These are phyloP conservation scores for Trematomus bernacchii DNA, from an alignment of 2,797 vertebrate species.

Conservation along the genomic window DNA sequence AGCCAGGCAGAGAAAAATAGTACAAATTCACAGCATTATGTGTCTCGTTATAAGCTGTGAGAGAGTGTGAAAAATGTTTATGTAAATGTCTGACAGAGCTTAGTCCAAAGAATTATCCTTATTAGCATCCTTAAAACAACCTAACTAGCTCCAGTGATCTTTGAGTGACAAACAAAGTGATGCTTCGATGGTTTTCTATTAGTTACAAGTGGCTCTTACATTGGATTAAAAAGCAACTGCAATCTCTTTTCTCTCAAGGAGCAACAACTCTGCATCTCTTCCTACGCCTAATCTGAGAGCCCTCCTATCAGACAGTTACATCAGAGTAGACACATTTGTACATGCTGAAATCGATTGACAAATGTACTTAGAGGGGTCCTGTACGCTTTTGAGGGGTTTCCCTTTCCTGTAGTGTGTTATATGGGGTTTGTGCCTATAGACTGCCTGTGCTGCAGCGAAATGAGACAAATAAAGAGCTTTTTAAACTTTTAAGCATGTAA, in stretches of 20 bases:
- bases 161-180: conserved; percentile 32
- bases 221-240: conserved; percentile 35
- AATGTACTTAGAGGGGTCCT: neutral
- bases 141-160: conserved; percentile 10
- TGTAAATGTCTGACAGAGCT: conserved; percentile 1
- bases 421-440: too few species aligned
- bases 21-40: neutral
- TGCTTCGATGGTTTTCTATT: conserved; percentile 34
- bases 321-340: conserved; percentile 2
- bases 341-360: neutral
- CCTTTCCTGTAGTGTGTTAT: too few species aligned
- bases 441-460: too few species aligned
- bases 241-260: conserved; percentile 17
- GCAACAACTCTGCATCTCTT: conserved; percentile 13
- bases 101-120: conserved; percentile 5
- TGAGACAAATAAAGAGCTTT: too few species aligned
- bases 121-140: conserved; percentile 2
- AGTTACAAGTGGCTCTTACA: conserved; percentile 40
- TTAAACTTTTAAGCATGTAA: too few species aligned
- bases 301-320: neutral
- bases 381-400: too few species aligned
- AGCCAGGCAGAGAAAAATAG: conserved; percentile 1
- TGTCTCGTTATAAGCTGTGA: neutral
- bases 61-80: conserved; percentile 7
- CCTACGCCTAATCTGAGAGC: neutral